Evolutionary conservation across 2,113 vertebrate genomes (phyloP), one percentile per base, ranked within the genome.

Genomic region (Ceratotherium simum): DNA sequence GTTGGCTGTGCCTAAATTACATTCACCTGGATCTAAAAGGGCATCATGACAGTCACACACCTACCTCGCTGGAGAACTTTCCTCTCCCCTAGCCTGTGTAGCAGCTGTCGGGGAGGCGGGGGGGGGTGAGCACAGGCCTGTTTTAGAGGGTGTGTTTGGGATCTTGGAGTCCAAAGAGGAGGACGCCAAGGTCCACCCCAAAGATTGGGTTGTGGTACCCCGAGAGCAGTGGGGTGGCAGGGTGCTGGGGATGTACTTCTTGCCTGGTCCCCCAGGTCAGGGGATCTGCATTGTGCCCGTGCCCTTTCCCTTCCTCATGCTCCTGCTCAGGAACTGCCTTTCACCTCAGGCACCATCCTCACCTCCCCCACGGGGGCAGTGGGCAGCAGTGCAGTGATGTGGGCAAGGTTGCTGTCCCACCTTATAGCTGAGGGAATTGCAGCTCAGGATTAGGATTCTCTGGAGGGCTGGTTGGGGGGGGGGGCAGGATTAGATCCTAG

Each of bases 281-380:
- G 25, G 25, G 23, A 2, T 31, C 86, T 46, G 10, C 27, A 62
- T 29, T 62, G 1, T 56, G 31, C 33, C 46, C 17, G 1, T 56
- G 31, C 33, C 46, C 17, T 18, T 17, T 33, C 31, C 13, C 14
- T 9, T 46, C 39, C 21, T 82, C 33, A 21, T 20, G 39, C 8
- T 14, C 12, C n/a, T 31, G 21, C 58, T 92, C 20, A 60, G 76
- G 23, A 83, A 36, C 23, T 16, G 3, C 36, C 21, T 21, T 18
- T 67, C 8, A 0, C 80, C 21, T 42, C 48, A 7, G 13, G 56
- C 17, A 1, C 3, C 20, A 0, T 33, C 51, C 10, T 18, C 36
- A 25, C 58, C 27, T 46, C 18, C 27, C 42, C 67, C 1, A 54
- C 17, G 13, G 51, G 51, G 4, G 12, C 8, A 2, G 62, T 6